Percentiles rank a stretch among this genome's conserved stretches.
Conservation (phyloP, 2,113 vertebrate species). For the Cryptomyrus ogoouensis region DNA sequence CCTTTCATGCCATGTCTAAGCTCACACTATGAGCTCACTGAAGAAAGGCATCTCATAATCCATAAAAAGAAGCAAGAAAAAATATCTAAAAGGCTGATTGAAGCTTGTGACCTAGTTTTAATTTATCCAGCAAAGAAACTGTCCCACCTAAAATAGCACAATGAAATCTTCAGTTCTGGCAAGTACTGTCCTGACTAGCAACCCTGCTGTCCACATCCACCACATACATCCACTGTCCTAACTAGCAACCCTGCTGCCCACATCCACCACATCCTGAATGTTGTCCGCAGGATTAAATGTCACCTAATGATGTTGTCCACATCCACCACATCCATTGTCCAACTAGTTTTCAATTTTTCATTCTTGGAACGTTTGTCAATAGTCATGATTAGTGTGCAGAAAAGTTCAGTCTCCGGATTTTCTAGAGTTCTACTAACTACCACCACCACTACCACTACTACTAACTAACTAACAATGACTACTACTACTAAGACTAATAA, state of each 20-base stretch:
- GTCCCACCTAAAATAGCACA: neutral
- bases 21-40: neutral
- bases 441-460: neutral
- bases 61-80: neutral
- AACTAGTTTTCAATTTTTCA: neutral
- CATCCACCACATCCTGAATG: neutral
- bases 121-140: neutral
- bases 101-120: neutral
- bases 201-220: neutral
- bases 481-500: neutral
- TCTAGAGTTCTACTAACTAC: neutral
- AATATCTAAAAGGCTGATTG: neutral
- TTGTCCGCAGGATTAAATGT: too few relatives aligned
- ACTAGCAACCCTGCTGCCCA: neutral
- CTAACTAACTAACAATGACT: neutral
- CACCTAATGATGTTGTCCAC: neutral
- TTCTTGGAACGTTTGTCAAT: neutral
- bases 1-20: neutral
- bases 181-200: neutral
- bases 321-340: neutral
- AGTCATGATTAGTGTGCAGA: neutral
- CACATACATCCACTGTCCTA: neutral
- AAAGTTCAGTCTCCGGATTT: neutral
- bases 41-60: neutral
- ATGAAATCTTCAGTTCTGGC: neutral